Evolutionary conservation across 1,140 invertebrate genomes (phyloP).

Genomic region (Pararge aegeria): DNA sequence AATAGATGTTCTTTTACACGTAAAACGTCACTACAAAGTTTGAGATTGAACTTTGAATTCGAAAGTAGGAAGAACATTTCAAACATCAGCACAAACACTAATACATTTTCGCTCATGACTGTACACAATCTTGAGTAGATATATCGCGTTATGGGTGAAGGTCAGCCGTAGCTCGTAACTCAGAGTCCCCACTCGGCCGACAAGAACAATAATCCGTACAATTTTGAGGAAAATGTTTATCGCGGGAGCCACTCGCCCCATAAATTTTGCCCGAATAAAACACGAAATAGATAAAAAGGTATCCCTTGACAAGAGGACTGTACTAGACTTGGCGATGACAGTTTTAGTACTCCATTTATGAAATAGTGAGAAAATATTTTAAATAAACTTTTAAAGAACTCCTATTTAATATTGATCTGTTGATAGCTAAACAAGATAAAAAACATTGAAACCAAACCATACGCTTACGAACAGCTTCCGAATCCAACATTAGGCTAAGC

Average conservation of each 20-base stretch:
- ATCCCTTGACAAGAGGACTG: constrained; percentile 46
- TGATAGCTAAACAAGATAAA: no score
- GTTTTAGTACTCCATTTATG: constrained; percentile 20
- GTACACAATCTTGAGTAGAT: constrained; percentile 24
- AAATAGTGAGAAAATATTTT: constrained; percentile 17
- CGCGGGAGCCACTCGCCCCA: constrained; percentile 61
- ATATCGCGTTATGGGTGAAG: constrained; percentile 51
- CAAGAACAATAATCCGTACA: constrained; percentile 72
- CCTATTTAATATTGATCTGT: no score
- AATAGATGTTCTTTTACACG: no score
- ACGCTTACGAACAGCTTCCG: no score
- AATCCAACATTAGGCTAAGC: no score
- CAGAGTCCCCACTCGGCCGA: constrained; percentile 58
- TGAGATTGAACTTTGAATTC: no score
- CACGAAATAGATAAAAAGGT: constrained; percentile 71
- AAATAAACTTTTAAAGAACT: no score
- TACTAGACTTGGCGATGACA: constrained; percentile 44
- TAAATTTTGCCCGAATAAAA: constrained; percentile 71
- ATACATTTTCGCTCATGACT: constrained; percentile 2
- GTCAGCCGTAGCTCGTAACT: constrained; percentile 65
- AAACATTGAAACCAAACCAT: no score
- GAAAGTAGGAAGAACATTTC: neutral
- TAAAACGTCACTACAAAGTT: no score
- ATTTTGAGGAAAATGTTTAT: constrained; percentile 73
- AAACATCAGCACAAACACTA: neutral